Base-by-base conservation (phyloP, 35 echinoderm and acorn worm genomes). In the Amphiura filiformis region DNA sequence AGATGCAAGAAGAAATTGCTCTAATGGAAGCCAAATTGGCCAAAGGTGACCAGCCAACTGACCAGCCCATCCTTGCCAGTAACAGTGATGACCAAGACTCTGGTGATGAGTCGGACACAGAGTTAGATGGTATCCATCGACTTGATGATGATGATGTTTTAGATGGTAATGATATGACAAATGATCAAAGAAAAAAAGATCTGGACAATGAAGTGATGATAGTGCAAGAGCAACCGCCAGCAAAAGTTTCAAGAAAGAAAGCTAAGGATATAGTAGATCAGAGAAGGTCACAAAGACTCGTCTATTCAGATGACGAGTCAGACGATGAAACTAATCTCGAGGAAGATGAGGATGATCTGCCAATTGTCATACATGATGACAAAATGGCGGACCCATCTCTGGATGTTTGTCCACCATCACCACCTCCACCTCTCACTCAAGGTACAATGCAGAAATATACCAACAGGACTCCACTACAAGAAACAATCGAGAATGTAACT, bases 1-100 rank as follows among this genome's bases (percentile, higher is more conserved):
- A 88, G 13, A 87, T 95, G 52, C 81, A 91, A 41, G 32, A 57
- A 44, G 82, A 95, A 75, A 95, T 95, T 34, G 93, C 85, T n/a
- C 77, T 83, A 39, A 77, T 95, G 34, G 89, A 95, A 37, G 84
- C 76, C 61, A 88, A 34, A 31, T 77, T 95, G 1, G 88, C 38
- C 0, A 77, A 39, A 28, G 88, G 75, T 30, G 81, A 32, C 56
- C 85, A 14, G 20, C 15, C 15, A 36, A 3, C 22, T 32, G 81
- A 49, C 23, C 40, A 79, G 0, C 77, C 15, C 77, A 35, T 34
- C 32, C 34, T 37, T 15, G 15, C 44, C 32, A 28, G 64, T 13
- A 31, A 64, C 33, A 1, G 37, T 37, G 56, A 85, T 85, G 49
- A 38, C 5, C 49, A 36, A 23, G 32, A 64, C 12, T 18, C 35